These are phyloP conservation scores for Cydia strobilella DNA, from an alignment of 1,140 invertebrate species.

Conservation along the genomic window DNA sequence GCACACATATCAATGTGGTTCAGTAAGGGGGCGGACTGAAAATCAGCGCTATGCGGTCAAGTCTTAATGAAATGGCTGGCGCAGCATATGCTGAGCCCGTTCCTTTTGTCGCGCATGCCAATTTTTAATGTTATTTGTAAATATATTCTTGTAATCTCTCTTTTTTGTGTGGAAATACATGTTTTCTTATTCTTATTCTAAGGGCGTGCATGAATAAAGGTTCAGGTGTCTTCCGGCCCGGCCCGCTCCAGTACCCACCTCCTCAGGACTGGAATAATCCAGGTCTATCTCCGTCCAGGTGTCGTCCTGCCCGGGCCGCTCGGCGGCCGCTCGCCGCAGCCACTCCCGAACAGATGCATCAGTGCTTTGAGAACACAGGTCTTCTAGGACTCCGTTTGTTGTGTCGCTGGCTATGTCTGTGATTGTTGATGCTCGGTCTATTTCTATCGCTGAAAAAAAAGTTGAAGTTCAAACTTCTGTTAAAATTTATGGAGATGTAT, in stretches of 20 bases:
- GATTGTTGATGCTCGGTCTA: slow-evolving; percentile 60
- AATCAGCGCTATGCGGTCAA: too few species aligned
- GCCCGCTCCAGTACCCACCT: slow-evolving; percentile 48
- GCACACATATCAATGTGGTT: too few species aligned
- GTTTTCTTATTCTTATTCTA: too few species aligned
- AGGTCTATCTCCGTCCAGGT: slow-evolving; percentile 59
- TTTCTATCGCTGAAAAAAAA: slow-evolving; percentile 46
- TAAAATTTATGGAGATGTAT: too few species aligned
- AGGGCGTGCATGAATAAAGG: too few species aligned
- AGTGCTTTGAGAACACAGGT: slow-evolving; percentile 57
- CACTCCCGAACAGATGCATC: slow-evolving; percentile 67
- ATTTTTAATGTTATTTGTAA: too few species aligned
- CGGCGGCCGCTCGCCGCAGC: slow-evolving; percentile 54
- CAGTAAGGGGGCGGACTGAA: too few species aligned
- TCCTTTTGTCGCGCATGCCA: too few species aligned
- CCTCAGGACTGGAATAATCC: slow-evolving; percentile 72
- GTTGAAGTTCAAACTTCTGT: neutral
- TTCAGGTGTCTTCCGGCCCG: slow-evolving; percentile 49
- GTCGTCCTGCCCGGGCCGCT: slow-evolving; percentile 36
- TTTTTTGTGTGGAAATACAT: too few species aligned
- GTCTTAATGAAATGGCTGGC: too few species aligned
- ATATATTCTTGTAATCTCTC: too few species aligned
- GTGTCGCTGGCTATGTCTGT: slow-evolving; percentile 67
- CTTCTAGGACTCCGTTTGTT: slow-evolving; percentile 61
- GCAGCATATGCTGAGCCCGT: too few species aligned